These are phyloP conservation scores for Zalophus californianus DNA, from an alignment of 2,797 vertebrate genomes.

Conservation along the genomic window DNA sequence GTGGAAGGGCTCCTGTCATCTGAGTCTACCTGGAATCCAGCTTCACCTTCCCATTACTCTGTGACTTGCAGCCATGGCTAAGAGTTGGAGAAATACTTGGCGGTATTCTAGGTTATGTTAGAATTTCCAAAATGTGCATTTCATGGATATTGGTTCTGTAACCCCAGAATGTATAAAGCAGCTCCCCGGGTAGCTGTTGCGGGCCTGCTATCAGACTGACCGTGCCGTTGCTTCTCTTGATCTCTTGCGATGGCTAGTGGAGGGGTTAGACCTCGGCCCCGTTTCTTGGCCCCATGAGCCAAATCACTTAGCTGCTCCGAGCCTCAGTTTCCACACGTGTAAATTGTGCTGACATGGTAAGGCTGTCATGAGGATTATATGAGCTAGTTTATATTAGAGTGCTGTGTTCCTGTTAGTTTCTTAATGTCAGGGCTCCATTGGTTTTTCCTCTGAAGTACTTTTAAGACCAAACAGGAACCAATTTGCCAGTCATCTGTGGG, in stretches of 20 bases:
- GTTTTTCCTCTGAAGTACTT: not conserved
- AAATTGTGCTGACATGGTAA: fast-evolving
- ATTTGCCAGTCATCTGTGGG: not conserved
- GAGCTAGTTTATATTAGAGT: no score
- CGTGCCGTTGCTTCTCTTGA: not conserved
- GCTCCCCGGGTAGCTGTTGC: not conserved
- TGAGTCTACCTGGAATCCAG: not conserved
- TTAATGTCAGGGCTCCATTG: not conserved
- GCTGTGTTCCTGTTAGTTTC: not conserved
- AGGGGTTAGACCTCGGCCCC: not conserved
- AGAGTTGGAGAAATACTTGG: not conserved
- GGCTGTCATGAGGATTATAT: not conserved
- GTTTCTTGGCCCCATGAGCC: not conserved
- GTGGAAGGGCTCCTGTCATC: not conserved
- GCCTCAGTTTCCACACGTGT: not conserved
- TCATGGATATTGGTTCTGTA: not conserved
- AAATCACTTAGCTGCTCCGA: not conserved
- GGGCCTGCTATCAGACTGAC: not conserved
- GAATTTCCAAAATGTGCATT: not conserved
- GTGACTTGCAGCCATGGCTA: not conserved
- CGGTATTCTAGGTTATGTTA: not conserved
- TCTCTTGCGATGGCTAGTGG: fast-evolving
- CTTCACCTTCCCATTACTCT: not conserved
- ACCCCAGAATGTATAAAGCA: not conserved
- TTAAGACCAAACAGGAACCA: not conserved